Conservation (phyloP, 2,797 vertebrate genomes). For the Eulemur mongoz region DNA sequence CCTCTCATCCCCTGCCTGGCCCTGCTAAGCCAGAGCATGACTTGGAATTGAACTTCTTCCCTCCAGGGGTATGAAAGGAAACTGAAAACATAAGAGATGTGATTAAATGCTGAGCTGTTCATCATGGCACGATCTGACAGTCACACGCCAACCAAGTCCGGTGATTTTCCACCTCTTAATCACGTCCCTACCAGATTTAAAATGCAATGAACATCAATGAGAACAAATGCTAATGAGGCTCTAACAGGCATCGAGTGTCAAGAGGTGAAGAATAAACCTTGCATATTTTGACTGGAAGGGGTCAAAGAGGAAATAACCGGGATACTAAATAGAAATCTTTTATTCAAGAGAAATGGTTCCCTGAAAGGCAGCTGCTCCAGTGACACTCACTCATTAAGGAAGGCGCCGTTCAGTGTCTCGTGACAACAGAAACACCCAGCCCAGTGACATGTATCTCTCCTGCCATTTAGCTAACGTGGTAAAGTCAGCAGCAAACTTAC, state of each 20-base stretch:
- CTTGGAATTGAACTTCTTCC: constrained; percentile 58
- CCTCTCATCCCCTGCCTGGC: neutral
- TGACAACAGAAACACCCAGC: constrained; percentile 64
- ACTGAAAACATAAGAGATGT: constrained; percentile 29
- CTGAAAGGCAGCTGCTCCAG: constrained; percentile 59
- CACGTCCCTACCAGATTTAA: constrained; percentile 61
- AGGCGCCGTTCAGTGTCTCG: neutral
- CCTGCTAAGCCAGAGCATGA: neutral
- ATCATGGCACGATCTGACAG: constrained; percentile 50
- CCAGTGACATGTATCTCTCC: constrained; percentile 63
- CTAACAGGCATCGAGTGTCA: constrained; percentile 67
- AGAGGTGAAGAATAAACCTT: constrained; percentile 59
- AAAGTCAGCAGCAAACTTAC: constrained; percentile 74
- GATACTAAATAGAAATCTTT: constrained; percentile 59
- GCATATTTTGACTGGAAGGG: constrained; percentile 72
- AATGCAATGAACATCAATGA: constrained; percentile 65
- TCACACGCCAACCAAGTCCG: neutral
- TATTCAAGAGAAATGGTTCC: constrained; percentile 10
- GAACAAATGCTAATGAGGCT: constrained; percentile 76
- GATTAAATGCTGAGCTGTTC: constrained; percentile 72
- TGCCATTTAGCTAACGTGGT: constrained; percentile 72
- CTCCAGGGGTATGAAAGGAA: constrained; percentile 44
- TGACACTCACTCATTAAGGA: constrained; percentile 64
- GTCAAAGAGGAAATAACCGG: constrained; percentile 66
- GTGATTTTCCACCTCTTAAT: constrained; percentile 70